Evolutionary conservation across 1,140 invertebrate species (phyloP).

Genomic region (Sinonovacula constricta): DNA sequence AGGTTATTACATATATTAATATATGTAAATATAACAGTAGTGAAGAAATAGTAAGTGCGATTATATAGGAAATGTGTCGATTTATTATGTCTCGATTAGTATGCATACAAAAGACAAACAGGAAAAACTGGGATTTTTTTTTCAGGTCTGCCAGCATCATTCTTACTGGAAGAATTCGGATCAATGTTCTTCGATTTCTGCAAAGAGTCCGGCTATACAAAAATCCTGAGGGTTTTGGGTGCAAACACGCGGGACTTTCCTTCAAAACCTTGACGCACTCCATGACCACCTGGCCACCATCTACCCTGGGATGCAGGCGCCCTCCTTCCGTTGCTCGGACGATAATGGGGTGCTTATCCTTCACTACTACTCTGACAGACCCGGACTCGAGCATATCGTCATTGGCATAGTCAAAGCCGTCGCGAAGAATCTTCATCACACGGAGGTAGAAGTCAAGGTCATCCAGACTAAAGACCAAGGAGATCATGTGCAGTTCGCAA

Average conservation of each 20-base stretch:
- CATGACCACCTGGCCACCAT: conserved; percentile 78
- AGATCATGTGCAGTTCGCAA: conserved; percentile 96
- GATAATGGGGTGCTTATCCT: conserved; percentile 78
- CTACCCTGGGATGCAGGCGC: conserved; percentile 78
- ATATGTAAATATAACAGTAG: too few relatives aligned
- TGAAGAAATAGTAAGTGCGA: too few relatives aligned
- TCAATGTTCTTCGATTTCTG: conserved; percentile 83
- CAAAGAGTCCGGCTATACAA: conserved; percentile 76
- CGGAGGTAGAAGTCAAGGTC: conserved; percentile 94
- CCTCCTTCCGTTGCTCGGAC: conserved; percentile 78
- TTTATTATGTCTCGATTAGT: too few relatives aligned
- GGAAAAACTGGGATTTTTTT: too few relatives aligned
- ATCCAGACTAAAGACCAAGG: conserved; percentile 87
- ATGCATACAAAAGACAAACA: too few relatives aligned
- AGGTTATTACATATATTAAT: too few relatives aligned
- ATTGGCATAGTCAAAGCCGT: conserved; percentile 82
- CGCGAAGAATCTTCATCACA: conserved; percentile 94
- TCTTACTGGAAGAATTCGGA: conserved; percentile 94
- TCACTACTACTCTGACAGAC: conserved; percentile 78
- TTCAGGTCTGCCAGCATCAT: conserved; percentile 92
- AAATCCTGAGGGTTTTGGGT: conserved; percentile 74
- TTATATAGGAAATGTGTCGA: too few relatives aligned
- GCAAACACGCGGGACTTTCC: conserved; percentile 73
- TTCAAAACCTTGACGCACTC: conserved; percentile 76
- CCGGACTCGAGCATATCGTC: conserved; percentile 75